Base-by-base conservation (phyloP, 2,113 vertebrate species). In the Bubo bubo region DNA sequence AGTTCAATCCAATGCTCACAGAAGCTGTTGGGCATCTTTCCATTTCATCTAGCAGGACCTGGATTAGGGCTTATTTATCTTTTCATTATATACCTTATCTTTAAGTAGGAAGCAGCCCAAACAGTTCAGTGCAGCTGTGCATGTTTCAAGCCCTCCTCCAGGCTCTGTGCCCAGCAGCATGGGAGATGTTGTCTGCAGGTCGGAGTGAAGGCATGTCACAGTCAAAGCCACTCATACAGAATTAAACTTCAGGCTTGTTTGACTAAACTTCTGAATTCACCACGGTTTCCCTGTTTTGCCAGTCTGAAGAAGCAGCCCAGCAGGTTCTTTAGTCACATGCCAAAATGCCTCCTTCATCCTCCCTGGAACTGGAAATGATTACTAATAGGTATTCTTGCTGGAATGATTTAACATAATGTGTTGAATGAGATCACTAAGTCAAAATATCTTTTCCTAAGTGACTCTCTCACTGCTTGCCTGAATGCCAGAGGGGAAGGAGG, bases 351-450 rank as follows among this genome's bases (percentile, higher is more conserved):
- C 86, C 96, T 85, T 87, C 94, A 79, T 62, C 68, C 68, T 76
- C 53, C 52, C 90, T 88, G 74, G 85, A 47, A 90, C 14, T 93
- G 70, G 86, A 73, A 86, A 79, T 39, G 52, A 89, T 91, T 91
- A 96, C 92, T 80, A 93, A 72, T 83, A 90, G 93, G 45, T 94
- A 64, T 68, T 96, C 88, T 93, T 93, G 37, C 67, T 93, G 82
- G 93, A 95, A 75, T 86, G 72, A 96, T 92, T 53, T 93, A 79
- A 97, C 96, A 85, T 89, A 96, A 74, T 63, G 9, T 49, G 75
- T 87, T 76, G 80, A 97, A 95, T 85, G 85, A 98, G 96, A 97
- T 92, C 79, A 39, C 83, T 35, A 96, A 94, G 71, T 93, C 90
- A 96, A 91, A 97, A 59, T 86, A 82, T 59, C 68, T 92, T 95